These are phyloP conservation scores for Ephestia elutella DNA, from an alignment of 1,140 invertebrate species.

Conservation along the genomic window DNA sequence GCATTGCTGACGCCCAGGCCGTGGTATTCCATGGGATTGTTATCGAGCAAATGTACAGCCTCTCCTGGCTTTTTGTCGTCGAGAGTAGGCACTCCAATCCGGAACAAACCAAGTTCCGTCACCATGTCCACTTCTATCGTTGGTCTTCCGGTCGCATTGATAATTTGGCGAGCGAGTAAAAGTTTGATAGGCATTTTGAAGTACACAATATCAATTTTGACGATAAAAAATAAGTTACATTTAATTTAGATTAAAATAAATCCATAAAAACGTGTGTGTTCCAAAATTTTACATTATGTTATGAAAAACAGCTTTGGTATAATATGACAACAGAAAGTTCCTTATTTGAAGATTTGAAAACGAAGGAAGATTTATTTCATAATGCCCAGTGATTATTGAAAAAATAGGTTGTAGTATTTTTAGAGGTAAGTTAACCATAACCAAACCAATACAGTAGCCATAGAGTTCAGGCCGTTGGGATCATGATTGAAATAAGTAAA, in stretches of 20 bases:
- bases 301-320: not conserved
- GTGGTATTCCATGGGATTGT: constrained; percentile 87
- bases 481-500: too few relatives aligned
- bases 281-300: not conserved
- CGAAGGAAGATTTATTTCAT: too few relatives aligned
- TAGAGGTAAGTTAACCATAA: too few relatives aligned
- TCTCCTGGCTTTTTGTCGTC: constrained; percentile 95
- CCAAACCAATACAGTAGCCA: too few relatives aligned
- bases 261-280: not conserved
- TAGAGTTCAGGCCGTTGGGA: too few relatives aligned
- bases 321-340: not conserved
- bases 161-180: constrained; percentile 95
- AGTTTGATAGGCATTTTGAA: constrained; percentile 83
- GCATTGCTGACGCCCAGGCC: constrained; percentile 95
- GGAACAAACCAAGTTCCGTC: constrained; percentile 88
- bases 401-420: too few relatives aligned
- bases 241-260: not conserved
- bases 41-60: constrained; percentile 94
- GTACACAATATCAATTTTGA: constrained; percentile 6
- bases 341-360: too few relatives aligned
- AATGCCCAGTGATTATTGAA: too few relatives aligned
- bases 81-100: constrained; percentile 96
- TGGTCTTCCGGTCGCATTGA: constrained; percentile 96
- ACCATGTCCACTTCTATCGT: constrained; percentile 96
- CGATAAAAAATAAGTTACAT: not conserved